These are phyloP conservation scores for Oncorhynchus mykiss DNA, from an alignment of 2,113 vertebrate species.

Conservation along the genomic window DNA sequence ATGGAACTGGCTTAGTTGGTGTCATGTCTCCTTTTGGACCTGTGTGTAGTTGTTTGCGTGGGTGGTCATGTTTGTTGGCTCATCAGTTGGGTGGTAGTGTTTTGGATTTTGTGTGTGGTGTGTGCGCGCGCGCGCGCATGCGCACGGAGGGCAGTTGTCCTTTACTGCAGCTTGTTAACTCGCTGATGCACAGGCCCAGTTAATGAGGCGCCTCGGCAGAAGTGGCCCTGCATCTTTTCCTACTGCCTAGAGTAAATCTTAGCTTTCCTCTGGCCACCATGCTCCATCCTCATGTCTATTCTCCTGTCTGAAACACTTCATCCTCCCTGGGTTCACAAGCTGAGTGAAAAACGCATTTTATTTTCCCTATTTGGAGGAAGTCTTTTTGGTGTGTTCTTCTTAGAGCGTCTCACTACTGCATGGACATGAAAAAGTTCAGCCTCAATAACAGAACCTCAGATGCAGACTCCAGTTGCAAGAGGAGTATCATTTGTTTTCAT, in stretches of 20 bases:
- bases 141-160: slow-evolving; percentile 8
- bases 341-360: neutral
- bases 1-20: neutral
- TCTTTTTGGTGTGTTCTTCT: neutral
- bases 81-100: neutral
- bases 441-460: slow-evolving; percentile 9
- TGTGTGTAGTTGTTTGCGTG: neutral
- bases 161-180: slow-evolving; percentile 28
- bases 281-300: neutral
- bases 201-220: slow-evolving; percentile 20
- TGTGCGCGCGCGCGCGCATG: neutral
- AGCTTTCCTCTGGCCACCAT: slow-evolving; percentile 16
- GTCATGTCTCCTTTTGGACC: neutral
- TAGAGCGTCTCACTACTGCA: neutral
- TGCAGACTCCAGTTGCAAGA: slow-evolving; percentile 1
- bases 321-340: neutral
- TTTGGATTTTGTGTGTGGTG: neutral
- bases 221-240: slow-evolving; percentile 14
- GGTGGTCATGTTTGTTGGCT: neutral
- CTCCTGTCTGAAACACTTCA: neutral
- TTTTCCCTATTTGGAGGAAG: neutral
- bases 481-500: slow-evolving; percentile 18
- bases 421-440: slow-evolving; percentile 4
- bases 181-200: slow-evolving; percentile 23
- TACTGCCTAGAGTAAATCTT: slow-evolving; percentile 20